Evolutionary conservation across 1,140 invertebrate species (phyloP).

Genomic region (Thalassaphorura encarpata): DNA sequence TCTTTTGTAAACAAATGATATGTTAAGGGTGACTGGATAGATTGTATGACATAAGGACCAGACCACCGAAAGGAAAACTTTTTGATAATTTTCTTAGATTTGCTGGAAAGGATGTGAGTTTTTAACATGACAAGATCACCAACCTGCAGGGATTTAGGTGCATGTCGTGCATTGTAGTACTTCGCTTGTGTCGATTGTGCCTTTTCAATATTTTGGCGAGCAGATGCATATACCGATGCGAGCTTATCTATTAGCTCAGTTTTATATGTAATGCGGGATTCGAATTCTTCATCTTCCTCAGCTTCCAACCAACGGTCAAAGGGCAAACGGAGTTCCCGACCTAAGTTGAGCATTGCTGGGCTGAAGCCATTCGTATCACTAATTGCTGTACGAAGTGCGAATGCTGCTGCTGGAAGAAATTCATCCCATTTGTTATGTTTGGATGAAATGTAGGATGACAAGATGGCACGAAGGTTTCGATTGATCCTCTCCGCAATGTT

Average conservation of each 20-base stretch:
- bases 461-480: constrained; percentile 37
- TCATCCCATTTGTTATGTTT: constrained; percentile 36
- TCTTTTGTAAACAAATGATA: no score
- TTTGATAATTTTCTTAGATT: constrained; percentile 8
- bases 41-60: no score
- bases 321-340: constrained; percentile 32
- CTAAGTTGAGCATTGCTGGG: constrained; percentile 38
- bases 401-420: constrained; percentile 36
- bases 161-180: background rate
- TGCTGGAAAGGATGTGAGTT: constrained; percentile 8
- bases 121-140: constrained; percentile 12
- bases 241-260: background rate
- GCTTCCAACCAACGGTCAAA: background rate
- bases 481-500: constrained; percentile 41
- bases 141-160: background rate
- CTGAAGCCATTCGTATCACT: constrained; percentile 36
- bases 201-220: background rate
- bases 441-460: constrained; percentile 35
- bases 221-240: background rate
- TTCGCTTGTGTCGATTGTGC: background rate
- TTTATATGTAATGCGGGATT: background rate
- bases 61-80: no score
- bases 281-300: background rate
- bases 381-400: constrained; percentile 39
- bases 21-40: no score